phyloP scores from a whole-genome alignment of 2,888 invertebrate genomes.

The Fragum fragum region DNA sequence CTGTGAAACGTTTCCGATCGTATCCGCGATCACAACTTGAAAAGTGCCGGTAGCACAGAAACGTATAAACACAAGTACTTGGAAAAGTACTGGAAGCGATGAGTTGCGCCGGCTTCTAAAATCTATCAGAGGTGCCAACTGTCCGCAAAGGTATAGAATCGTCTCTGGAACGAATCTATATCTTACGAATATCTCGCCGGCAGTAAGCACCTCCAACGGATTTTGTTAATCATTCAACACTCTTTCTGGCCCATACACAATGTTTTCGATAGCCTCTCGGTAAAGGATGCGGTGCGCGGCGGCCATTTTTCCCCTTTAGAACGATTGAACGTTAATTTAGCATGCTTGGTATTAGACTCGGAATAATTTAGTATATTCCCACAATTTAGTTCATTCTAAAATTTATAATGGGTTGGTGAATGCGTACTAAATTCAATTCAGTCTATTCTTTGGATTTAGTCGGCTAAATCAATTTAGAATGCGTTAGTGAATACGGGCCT shows the following conservation, averaged over 20 bases:
- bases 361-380: not conserved
- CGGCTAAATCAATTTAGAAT: not conserved
- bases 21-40: conserved; percentile 8
- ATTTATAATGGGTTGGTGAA: not conserved
- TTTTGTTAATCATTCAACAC: not conserved
- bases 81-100: not conserved
- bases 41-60: conserved; percentile 13
- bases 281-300: not conserved
- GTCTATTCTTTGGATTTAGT: not conserved
- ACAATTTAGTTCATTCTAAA: not conserved
- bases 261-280: not conserved
- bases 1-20: not conserved
- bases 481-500: not conserved
- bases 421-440: not conserved
- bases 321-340: not conserved
- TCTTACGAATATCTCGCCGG: not conserved
- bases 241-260: not conserved
- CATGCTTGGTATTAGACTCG: not conserved
- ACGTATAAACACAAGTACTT: not conserved
- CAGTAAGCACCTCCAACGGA: not conserved
- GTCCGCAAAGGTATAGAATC: not conserved
- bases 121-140: not conserved
- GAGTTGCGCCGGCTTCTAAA: not conserved
- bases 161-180: not conserved
- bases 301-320: not conserved